These are phyloP conservation scores for Anhinga rufa DNA, from an alignment of 2,113 vertebrate genomes.

Conservation along the genomic window DNA sequence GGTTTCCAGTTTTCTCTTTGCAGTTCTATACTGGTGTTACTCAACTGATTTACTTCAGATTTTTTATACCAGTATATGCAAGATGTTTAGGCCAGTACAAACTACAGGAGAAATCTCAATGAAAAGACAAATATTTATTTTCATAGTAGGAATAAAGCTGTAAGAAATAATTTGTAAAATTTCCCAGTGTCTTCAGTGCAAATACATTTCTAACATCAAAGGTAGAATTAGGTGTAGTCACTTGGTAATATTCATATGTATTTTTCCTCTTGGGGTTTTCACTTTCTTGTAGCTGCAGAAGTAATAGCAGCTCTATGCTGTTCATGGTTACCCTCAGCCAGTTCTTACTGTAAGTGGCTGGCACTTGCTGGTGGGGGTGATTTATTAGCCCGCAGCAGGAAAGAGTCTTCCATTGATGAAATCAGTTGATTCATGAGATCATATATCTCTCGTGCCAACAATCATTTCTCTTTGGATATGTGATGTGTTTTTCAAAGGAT, in stretches of 20 bases:
- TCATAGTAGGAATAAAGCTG: neutral
- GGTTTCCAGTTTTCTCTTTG: neutral
- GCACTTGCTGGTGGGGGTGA: neutral
- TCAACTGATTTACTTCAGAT: neutral
- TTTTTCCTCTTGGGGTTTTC: neutral
- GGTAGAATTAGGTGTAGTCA: neutral
- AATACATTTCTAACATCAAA: neutral
- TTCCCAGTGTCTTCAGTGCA: neutral
- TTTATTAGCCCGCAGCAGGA: constrained; percentile 6
- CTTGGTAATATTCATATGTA: neutral
- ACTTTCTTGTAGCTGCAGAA: neutral
- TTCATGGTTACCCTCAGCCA: neutral
- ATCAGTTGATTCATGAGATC: neutral
- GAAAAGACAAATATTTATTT: neutral
- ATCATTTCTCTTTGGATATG: neutral
- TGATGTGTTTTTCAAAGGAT: neutral
- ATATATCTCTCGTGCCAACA: neutral
- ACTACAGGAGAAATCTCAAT: neutral
- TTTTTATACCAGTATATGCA: neutral
- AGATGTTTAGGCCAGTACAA: neutral
- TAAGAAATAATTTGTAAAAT: neutral
- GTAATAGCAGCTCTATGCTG: neutral
- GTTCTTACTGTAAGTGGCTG: neutral
- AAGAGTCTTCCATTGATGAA: neutral
- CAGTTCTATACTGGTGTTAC: neutral